A percentile compares a stretch with the other conserved stretches of the same genome.
phyloP scores from a whole-genome alignment of 2,797 vertebrate species.

The Crenichthys baileyi region DNA sequence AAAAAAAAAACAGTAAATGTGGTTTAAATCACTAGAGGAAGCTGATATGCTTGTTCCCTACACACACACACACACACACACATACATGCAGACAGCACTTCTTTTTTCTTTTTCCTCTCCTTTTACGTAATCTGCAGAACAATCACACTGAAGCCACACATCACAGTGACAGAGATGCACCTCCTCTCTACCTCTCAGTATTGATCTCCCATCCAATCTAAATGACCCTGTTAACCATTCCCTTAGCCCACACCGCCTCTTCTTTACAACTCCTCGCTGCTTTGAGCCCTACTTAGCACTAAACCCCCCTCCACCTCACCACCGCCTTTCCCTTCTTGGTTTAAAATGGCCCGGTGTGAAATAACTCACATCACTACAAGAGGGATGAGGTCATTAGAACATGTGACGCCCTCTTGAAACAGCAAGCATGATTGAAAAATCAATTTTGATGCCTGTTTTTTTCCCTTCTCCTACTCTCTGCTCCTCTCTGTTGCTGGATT shows the following conservation, averaged over 20 bases:
- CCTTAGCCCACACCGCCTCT: conserved; percentile 79
- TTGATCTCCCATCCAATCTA: conserved; percentile 89
- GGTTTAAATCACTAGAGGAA: conserved; percentile 68
- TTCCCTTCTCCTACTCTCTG: conserved; percentile 23
- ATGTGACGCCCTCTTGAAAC: conserved; percentile 83
- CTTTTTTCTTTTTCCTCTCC: conserved; percentile 52
- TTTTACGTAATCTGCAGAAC: conserved; percentile 79
- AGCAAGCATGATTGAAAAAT: conserved; percentile 84
- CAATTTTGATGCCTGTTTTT: conserved; percentile 81
- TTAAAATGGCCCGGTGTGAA: conserved; percentile 77
- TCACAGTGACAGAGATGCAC: conserved; percentile 84
- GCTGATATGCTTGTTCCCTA: conserved; percentile 61
- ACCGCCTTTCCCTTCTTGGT: conserved; percentile 69
- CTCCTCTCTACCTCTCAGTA: conserved; percentile 83
- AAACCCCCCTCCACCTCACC: conserved; percentile 43
- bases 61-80: conserved; percentile 24
- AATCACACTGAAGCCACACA: conserved; percentile 84
- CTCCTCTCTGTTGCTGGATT: conserved; percentile 49
- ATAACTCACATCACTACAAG: conserved; percentile 81
- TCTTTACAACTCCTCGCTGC: conserved; percentile 66
- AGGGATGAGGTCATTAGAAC: conserved; percentile 84
- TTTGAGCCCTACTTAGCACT: conserved; percentile 76
- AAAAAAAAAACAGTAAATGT: conserved; percentile 52
- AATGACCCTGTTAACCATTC: conserved; percentile 86
- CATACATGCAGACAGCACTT: conserved; percentile 25